Base-by-base conservation (phyloP, 92 coral and sea anemone genomes). In the Meandrina meandrites region DNA sequence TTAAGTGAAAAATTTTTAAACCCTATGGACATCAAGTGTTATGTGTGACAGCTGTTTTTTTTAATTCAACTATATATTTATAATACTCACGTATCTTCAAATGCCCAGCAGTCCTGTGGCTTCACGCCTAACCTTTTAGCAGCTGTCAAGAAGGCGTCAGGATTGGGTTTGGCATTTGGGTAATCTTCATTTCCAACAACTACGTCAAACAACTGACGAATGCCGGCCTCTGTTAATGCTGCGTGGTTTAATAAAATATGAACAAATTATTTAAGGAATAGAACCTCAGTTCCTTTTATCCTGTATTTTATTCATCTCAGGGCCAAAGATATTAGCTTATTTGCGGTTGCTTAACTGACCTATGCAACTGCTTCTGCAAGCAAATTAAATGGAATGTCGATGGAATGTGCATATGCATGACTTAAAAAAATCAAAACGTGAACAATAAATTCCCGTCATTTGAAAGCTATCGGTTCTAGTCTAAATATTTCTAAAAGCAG, bases 181-280 rank as follows among this genome's bases (percentile, higher is more conserved):
- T 96, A 96, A 68, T 96, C 98, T 85, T 96, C 98, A 79, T 96
- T 96, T 48, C 98, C 98, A 85, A 96, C 90, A 72, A 96, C 79
- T 73, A 90, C 97, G 86, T 96, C 96, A 79, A 96, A 96, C 82
- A 96, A 80, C 75, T 96, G 89, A 31, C 92, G 93, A 21, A 94
- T 84, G 19, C 98, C 98, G 32, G 98, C 93, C n/a, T 80, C 92
- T 78, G 93, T 89, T 75, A 96, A 57, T 45, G 93, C 98, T 96
- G 85, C 18, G 24, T 45, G 54, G 28, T 47, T 8, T 8, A 37
- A 62, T 53, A 30, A 76, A 28, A 82, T 45, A 70, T 18, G 15
- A 22, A n/a, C 10, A 56, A 16, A 4, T 36, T 75, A 24, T 45
- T 60, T 57, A 1, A 57, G 27, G 24, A 57, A 19, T 22, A 57